Evolutionary conservation across 2,113 vertebrate species (phyloP).

Genomic region (Noctilio leporinus): DNA sequence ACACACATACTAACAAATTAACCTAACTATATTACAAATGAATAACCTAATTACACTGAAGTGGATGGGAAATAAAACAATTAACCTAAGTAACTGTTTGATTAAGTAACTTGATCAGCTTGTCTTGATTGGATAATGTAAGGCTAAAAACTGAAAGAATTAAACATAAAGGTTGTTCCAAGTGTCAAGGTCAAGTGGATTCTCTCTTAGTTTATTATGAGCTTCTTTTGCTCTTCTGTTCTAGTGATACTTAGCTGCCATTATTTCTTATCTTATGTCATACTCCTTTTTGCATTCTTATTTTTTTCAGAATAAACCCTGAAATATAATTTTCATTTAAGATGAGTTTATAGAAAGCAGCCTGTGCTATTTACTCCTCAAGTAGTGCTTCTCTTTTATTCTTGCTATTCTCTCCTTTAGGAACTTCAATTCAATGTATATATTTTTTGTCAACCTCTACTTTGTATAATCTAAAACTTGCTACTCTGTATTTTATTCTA

Average conservation of each 20-base stretch:
- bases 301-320: background rate
- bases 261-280: background rate
- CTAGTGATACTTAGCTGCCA: background rate
- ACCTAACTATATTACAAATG: background rate
- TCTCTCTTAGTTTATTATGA: background rate
- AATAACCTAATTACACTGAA: background rate
- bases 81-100: background rate
- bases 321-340: background rate
- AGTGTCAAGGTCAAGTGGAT: background rate
- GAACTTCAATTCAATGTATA: background rate
- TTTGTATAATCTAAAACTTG: background rate
- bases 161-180: background rate
- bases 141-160: background rate
- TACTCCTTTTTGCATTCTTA: background rate
- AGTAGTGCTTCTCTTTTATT: background rate
- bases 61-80: background rate
- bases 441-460: background rate
- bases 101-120: background rate
- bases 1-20: background rate
- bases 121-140: background rate
- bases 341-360: background rate
- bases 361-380: conserved; percentile 1
- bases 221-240: background rate
- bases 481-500: background rate
- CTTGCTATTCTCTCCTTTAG: background rate